Base-by-base conservation (phyloP, 1,140 invertebrate genomes). In the Colletes gigas region DNA sequence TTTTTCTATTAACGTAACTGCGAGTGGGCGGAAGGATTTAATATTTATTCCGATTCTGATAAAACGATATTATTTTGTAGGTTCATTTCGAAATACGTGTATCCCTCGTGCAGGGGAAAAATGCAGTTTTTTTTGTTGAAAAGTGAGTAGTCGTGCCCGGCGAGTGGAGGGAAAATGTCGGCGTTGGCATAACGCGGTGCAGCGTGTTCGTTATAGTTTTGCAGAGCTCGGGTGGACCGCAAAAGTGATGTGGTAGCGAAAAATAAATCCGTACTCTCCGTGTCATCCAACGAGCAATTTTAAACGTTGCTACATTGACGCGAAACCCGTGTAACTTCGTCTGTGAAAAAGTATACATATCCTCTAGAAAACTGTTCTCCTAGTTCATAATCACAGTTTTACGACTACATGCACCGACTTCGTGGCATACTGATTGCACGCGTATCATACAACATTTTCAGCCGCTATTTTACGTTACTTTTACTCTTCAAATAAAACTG, bases 281-380 rank as follows among this genome's bases (percentile, higher is more conserved):
- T 86, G 82, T 83, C 83, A 76, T 71, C 57, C 88, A 78, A 88
- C 81, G 76, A 83, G 82, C 86, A 88, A 88, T 88, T 88, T 88
- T 84, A 88, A 88, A 88, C 69, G 69, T 69, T 82, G 80, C 80
- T 74, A 72, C 68, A 39, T 44, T 54, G 68, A 63, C 57, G 62
- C 74, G 66, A 82, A 80, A 80, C 60, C 44, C 39, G 52, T 62
- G 39, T n/a, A 30, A 73, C 77, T 65, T 78, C 68, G 71, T 69
- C 65, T 44, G 63, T 15, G 52, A 44, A 76, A 84, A 85, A 83
- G 30, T 67, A 67, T 82, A 65, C 67, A 67, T n/a, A 6, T 0
- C 41, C 12, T 44, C 39, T 19, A 47, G 7, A 50, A 82, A 63
- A 71, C 57, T 44, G 75, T 19, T 41, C 55, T 30, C 41, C 44